phyloP scores from a whole-genome alignment of 2,888 invertebrate species.

The Aplocera efformata region DNA sequence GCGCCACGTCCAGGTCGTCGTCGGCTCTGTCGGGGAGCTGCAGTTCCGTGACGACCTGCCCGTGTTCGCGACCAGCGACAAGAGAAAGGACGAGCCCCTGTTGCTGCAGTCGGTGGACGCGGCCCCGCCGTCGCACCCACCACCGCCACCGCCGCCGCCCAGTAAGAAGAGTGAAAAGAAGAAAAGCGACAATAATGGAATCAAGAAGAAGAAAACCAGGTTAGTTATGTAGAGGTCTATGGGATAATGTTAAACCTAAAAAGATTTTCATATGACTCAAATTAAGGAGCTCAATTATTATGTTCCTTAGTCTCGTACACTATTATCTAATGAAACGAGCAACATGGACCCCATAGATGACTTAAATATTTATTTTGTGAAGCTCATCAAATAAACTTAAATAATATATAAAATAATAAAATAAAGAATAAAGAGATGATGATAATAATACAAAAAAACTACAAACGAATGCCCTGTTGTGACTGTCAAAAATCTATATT shows the following conservation, averaged over 20 bases:
- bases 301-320: too few relatives aligned
- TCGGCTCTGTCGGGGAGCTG: conserved; percentile 72
- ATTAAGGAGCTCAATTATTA: too few relatives aligned
- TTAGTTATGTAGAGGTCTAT: conserved; percentile 64
- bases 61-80: conserved; percentile 54
- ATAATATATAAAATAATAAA: too few relatives aligned
- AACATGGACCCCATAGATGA: too few relatives aligned
- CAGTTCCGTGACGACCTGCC: conserved; percentile 74
- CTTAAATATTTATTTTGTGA: too few relatives aligned
- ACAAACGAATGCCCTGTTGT: too few relatives aligned
- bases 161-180: conserved; percentile 89
- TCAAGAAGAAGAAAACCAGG: conserved; percentile 96
- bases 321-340: too few relatives aligned
- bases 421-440: too few relatives aligned
- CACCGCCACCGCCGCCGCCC: conserved; percentile 62
- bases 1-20: conserved; percentile 71
- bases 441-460: not conserved
- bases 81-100: conserved; percentile 68
- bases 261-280: too few relatives aligned
- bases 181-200: conserved; percentile 91
- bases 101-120: conserved; percentile 62
- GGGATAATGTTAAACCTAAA: too few relatives aligned
- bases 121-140: conserved; percentile 47
- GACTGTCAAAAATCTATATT: too few relatives aligned
- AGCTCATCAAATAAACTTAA: too few relatives aligned